A percentile compares a stretch with the other conserved stretches of the same genome.
These are phyloP conservation scores for Melinaea marsaeus DNA, from an alignment of 2,888 invertebrate genomes.

Conservation along the genomic window DNA sequence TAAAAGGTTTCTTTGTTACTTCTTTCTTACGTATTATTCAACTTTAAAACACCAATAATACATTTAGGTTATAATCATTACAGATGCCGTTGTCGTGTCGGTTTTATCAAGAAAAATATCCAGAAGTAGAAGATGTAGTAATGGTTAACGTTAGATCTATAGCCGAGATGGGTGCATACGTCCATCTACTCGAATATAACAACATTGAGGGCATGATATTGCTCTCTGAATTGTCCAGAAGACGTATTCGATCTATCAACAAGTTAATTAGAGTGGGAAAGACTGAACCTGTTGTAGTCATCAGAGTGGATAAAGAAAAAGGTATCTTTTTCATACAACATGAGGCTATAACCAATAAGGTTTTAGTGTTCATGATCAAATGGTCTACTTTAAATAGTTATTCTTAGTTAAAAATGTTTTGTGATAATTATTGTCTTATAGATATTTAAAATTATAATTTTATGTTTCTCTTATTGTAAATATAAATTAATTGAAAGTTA, in stretches of 20 bases:
- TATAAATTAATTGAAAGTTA: no score
- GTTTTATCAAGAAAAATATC: slow-evolving; percentile 98
- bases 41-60: slow-evolving; percentile 21
- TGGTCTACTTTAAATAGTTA: no score
- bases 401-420: no score
- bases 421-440: no score
- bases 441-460: no score
- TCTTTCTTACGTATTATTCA: neutral
- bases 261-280: slow-evolving; percentile 99
- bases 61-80: slow-evolving; percentile 60
- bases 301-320: slow-evolving; percentile 99
- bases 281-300: slow-evolving; percentile 99
- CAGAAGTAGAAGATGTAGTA: slow-evolving; percentile 99
- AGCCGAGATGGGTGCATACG: slow-evolving; percentile 99
- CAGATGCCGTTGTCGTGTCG: slow-evolving; percentile 95
- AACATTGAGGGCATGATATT: slow-evolving; percentile 99
- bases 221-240: slow-evolving; percentile 96
- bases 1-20: slow-evolving; percentile 17
- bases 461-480: no score
- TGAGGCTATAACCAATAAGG: no score
- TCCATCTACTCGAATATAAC: slow-evolving; percentile 97
- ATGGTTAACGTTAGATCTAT: slow-evolving; percentile 99
- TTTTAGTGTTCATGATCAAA: no score
- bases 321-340: slow-evolving; percentile 72
- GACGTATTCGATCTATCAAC: slow-evolving; percentile 99